Evolutionary conservation across 2,113 vertebrate species (phyloP).

Genomic region (Percopsis transmontana): DNA sequence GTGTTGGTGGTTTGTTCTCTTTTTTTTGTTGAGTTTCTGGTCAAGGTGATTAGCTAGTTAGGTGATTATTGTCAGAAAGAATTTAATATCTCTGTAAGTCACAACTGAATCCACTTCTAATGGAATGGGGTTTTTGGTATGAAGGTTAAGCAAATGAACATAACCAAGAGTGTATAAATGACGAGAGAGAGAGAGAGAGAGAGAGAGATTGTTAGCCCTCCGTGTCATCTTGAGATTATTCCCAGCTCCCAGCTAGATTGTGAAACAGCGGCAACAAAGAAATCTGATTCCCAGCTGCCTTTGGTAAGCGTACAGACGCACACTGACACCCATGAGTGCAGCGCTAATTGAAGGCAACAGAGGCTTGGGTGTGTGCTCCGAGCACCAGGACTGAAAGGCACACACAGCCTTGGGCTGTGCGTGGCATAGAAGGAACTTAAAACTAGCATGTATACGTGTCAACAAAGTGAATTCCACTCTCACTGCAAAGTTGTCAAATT

Average conservation of each 20-base stretch:
- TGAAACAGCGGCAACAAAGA: slow-evolving; percentile 20
- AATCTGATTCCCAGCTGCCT: slow-evolving; percentile 53
- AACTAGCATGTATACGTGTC: slow-evolving; percentile 30
- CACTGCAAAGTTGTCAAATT: no score
- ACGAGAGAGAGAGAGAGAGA: not conserved
- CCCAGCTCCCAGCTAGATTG: slow-evolving; percentile 28
- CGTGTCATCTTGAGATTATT: slow-evolving; percentile 31
- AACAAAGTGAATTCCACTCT: no score
- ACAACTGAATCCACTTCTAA: no score
- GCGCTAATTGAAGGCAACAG: slow-evolving; percentile 74
- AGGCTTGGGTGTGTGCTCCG: slow-evolving; percentile 65
- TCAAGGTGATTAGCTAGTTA: no score
- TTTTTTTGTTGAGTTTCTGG: no score
- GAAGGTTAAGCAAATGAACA: not conserved
- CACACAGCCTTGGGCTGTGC: slow-evolving; percentile 65
- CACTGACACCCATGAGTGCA: slow-evolving; percentile 77
- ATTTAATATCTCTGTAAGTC: no score
- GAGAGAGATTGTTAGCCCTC: not conserved
- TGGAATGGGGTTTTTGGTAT: not conserved
- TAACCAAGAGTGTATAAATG: slow-evolving; percentile 11
- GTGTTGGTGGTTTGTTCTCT: no score
- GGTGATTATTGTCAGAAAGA: no score
- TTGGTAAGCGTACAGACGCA: slow-evolving; percentile 49
- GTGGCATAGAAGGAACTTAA: slow-evolving; percentile 67
- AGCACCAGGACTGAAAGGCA: slow-evolving; percentile 66